Conservation (phyloP, 2,888 invertebrate genomes). For the Caenorhabditis panamensis region DNA sequence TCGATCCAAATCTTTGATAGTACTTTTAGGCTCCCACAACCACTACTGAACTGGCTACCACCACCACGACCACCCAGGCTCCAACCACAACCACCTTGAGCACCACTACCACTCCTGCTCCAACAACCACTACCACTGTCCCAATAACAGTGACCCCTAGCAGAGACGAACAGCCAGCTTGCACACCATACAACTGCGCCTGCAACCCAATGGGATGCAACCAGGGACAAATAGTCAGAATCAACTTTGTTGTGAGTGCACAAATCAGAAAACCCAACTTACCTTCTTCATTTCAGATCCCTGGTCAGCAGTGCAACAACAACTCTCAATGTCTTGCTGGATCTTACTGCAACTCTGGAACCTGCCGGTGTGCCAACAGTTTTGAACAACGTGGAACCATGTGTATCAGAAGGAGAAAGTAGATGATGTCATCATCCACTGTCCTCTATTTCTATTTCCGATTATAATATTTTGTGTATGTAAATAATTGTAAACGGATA, state of each 20-base stretch:
- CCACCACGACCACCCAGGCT: conserved; percentile 45
- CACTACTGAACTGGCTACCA: conserved; percentile 31
- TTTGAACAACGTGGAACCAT: conserved; percentile 67
- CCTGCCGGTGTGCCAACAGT: conserved; percentile 65
- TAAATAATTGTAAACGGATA: conserved; percentile 60
- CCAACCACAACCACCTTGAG: conserved; percentile 21
- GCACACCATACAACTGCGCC: conserved; percentile 46
- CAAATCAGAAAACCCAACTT: neutral
- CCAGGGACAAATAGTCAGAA: conserved; percentile 61
- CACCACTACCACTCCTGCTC: conserved; percentile 4
- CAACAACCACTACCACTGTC: conserved; percentile 2
- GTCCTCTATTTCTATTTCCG: too few relatives aligned
- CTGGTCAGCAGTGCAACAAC: conserved; percentile 48
- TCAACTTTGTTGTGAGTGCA: conserved; percentile 62
- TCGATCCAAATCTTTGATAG: too few relatives aligned
- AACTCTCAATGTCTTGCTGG: conserved; percentile 60
- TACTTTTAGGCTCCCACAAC: too few relatives aligned
- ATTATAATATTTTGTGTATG: conserved; percentile 55
- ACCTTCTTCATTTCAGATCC: conserved; percentile 42
- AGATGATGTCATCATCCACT: conserved; percentile 24
- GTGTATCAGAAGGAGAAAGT: conserved; percentile 64
- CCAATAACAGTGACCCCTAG: conserved; percentile 39
- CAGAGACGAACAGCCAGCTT: conserved; percentile 44
- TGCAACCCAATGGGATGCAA: conserved; percentile 59
- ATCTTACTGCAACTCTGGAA: conserved; percentile 58